Conservation (phyloP, 37 sponge, comb jelly and placozoan genomes). For the Hexactinellida sp. region DNA sequence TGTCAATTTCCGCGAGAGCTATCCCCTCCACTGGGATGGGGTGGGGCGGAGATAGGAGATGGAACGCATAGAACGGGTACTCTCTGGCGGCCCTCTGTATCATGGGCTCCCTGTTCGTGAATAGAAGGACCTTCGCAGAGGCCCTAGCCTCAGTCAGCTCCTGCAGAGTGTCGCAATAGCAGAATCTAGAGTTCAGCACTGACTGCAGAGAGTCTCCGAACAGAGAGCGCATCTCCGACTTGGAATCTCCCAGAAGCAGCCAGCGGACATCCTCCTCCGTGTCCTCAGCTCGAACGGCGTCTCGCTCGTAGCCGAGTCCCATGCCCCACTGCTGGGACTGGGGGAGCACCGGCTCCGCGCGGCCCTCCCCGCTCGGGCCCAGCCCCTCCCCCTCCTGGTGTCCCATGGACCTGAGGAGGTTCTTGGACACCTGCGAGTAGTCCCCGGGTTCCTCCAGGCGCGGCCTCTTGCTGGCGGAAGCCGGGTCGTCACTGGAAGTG, state of each 20-base stretch:
- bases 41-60: conserved; percentile 22
- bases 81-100: conserved; percentile 20
- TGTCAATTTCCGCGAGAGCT: conserved; percentile 40
- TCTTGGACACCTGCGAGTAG: not conserved
- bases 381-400: conserved; percentile 15
- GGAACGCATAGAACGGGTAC: conserved; percentile 35
- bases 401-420: not conserved
- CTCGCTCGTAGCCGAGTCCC: not conserved
- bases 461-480: not conserved
- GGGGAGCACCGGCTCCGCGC: not conserved
- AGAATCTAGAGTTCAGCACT: conserved; percentile 43
- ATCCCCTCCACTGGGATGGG: conserved; percentile 29
- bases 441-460: not conserved
- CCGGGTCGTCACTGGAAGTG: not conserved
- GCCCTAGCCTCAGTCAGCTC: conserved; percentile 21
- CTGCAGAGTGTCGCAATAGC: conserved; percentile 29
- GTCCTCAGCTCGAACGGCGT: not conserved
- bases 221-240: not conserved
- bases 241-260: conserved; percentile 24
- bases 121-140: conserved; percentile 27
- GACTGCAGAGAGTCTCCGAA: not conserved
- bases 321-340: not conserved
- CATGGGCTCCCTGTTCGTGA: not conserved
- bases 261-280: conserved; percentile 32
- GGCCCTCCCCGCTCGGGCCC: not conserved